Evolutionary conservation across 2,888 invertebrate genomes (phyloP), one percentile per base, ranked within the genome.

Genomic region (Dynastes tityus): DNA sequence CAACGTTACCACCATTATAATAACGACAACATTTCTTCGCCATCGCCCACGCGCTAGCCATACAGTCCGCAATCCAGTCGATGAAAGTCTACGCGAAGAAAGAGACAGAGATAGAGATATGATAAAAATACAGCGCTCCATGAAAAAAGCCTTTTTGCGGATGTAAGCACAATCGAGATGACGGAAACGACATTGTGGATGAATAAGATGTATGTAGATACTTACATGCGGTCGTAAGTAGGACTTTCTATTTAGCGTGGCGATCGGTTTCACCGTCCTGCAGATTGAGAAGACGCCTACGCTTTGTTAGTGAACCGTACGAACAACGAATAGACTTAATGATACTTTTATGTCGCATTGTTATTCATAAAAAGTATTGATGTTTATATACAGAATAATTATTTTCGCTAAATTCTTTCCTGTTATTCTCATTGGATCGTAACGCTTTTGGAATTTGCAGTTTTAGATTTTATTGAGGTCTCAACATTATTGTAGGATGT

Each of bases 201-300:
- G 65, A 67, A 67, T 67, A 67, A 67, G 65, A 67, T 67, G 65
- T 67, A 22, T 22, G 22, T 22, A 53, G 45, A 45, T 11, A 2
- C 8, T 11, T 11, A 45, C 6, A 11, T 45, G 45, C 45, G 45
- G 32, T 37, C 32, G 32, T 37, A 63, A 63, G 63, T 63, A 27
- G 63, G 63, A 63, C 63, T 63, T 63, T 63, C 63, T 63, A 63
- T 63, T 63, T 63, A 63, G 29, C 63, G 63, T 32, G 8, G 45
- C 45, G 63, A 63, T 63, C 63, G 63, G 63, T 63, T 63, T 63
- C 63, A 63, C 63, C 45, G 11, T 45, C 32, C 32, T 37, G 32
- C 32, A 45, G 45, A 45, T 45, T 45, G 45, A 45, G 45, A 45
- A 45, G 11, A 45, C 45, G 45, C 45, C 45, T 11, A 45, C 45